Evolutionary conservation across 1,140 invertebrate species (phyloP).

Genomic region (Akabosia matsudoensis): DNA sequence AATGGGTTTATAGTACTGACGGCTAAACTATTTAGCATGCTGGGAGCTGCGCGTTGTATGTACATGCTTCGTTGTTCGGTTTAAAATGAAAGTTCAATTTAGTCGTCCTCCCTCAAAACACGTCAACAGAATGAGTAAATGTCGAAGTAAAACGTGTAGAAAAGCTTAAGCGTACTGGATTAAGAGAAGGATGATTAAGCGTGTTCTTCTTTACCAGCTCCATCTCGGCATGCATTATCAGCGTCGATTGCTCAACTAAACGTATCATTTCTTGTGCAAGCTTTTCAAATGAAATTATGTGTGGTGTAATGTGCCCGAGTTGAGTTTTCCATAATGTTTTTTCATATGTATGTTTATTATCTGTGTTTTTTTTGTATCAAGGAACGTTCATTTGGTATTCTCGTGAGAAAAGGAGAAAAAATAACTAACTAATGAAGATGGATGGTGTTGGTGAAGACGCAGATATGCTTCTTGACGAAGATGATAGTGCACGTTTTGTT

Average conservation of each 20-base stretch:
- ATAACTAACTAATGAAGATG: slow-evolving; percentile 18
- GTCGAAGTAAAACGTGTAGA: no score
- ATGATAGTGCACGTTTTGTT: slow-evolving; percentile 16
- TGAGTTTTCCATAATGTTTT: slow-evolving; percentile 1
- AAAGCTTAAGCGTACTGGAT: no score
- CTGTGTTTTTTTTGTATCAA: neutral
- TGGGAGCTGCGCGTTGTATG: no score
- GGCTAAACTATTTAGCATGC: no score
- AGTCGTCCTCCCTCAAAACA: no score
- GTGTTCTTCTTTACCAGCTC: neutral
- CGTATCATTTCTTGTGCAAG: neutral
- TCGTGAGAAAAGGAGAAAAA: slow-evolving; percentile 14
- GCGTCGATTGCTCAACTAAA: neutral
- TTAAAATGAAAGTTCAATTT: no score
- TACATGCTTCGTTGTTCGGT: no score
- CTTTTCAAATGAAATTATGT: neutral
- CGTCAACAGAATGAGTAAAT: no score
- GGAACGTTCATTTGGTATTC: neutral
- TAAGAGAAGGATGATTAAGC: no score
- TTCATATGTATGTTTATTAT: neutral
- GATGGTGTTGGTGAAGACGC: slow-evolving; percentile 12
- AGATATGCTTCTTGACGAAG: slow-evolving; percentile 1
- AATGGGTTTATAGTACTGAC: no score
- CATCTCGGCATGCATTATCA: neutral
- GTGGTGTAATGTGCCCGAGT: neutral